A percentile compares a stretch with the other conserved stretches of the same genome.
phyloP scores from a whole-genome alignment of 2,113 vertebrate species.

The Aphelocoma coerulescens region DNA sequence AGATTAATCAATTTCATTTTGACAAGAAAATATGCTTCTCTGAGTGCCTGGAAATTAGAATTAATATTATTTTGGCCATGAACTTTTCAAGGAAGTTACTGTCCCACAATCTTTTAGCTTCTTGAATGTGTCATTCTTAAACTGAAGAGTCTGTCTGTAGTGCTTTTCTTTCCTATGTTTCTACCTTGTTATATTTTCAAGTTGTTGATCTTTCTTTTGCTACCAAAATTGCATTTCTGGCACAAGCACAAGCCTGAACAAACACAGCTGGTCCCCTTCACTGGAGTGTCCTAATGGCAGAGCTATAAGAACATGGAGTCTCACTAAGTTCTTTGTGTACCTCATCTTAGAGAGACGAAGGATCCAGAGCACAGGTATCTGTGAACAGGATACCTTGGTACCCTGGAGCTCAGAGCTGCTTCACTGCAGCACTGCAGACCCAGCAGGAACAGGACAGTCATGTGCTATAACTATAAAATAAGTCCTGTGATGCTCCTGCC shows the following conservation, averaged over 20 bases:
- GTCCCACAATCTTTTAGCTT: background rate
- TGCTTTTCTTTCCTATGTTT: background rate
- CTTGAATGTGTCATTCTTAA: background rate
- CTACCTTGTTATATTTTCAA: background rate
- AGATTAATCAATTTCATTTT: background rate
- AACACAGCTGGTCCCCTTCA: accelerated
- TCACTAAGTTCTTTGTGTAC: background rate
- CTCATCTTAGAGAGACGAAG: background rate
- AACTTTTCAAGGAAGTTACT: background rate
- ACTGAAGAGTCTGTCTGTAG: background rate
- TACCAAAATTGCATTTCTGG: background rate
- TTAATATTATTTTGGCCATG: background rate
- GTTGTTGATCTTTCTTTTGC: background rate
- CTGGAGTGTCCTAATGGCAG: background rate
- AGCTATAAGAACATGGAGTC: background rate
- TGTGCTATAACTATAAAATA: background rate
- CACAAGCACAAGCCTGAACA: background rate
- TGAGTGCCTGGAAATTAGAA: background rate
- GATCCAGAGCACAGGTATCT: background rate
- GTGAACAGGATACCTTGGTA: background rate
- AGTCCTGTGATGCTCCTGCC: background rate
- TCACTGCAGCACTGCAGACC: background rate
- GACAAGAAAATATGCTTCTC: background rate
- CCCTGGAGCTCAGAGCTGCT: background rate
- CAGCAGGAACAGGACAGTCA: background rate